Evolutionary conservation across 2,797 vertebrate species (phyloP).

Genomic region (Tokudaia muenninki): DNA sequence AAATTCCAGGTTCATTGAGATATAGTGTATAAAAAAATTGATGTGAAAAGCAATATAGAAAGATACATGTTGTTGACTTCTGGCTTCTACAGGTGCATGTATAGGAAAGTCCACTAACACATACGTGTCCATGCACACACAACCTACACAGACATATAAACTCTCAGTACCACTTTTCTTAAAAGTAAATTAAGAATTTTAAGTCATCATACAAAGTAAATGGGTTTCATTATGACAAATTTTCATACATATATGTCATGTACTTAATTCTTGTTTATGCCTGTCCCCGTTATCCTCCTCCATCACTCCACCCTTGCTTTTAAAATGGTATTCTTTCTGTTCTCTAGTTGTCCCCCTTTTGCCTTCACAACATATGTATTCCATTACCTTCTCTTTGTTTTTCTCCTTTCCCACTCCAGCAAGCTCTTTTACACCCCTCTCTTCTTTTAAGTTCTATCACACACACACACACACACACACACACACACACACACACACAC

Average conservation of each 20-base stretch:
- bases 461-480: neutral
- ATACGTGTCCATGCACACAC: neutral
- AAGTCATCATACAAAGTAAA: neutral
- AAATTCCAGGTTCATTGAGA: neutral
- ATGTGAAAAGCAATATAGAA: neutral
- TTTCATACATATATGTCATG: neutral
- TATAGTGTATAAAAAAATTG: neutral
- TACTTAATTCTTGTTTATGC: neutral
- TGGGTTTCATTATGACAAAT: neutral
- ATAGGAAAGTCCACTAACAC: too few relatives aligned
- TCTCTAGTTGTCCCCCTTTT: neutral
- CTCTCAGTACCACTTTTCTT: neutral
- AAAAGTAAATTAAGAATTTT: neutral
- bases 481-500: neutral
- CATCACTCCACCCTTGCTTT: neutral
- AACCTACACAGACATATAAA: neutral
- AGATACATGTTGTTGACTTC: neutral
- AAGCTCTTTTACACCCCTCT: neutral
- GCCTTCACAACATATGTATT: neutral
- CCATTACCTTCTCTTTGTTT: neutral
- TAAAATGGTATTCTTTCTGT: neutral
- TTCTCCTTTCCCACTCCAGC: neutral
- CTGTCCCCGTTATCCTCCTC: too few relatives aligned
- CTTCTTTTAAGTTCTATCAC: neutral
- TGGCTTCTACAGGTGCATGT: neutral